These are phyloP conservation scores for Hetaerina titia DNA, from an alignment of 2,888 invertebrate species.

Conservation along the genomic window DNA sequence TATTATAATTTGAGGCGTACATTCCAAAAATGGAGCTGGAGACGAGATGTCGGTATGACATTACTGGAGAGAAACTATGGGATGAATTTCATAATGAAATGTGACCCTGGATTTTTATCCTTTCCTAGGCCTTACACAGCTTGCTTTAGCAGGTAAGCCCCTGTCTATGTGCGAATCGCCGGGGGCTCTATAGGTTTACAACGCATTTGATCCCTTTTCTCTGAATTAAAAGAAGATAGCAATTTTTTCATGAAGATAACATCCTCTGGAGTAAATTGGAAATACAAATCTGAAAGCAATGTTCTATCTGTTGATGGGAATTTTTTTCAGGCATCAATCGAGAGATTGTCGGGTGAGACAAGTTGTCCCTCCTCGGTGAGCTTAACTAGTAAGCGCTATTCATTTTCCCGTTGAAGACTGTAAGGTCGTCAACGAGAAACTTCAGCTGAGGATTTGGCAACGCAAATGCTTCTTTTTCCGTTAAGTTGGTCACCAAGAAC, in stretches of 20 bases:
- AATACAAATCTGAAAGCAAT: not conserved
- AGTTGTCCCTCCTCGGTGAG: not conserved
- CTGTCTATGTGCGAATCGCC: not conserved
- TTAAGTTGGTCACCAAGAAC: not conserved
- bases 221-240: not conserved
- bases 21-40: not conserved
- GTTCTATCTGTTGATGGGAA: not conserved
- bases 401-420: not conserved
- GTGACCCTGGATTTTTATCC: not conserved
- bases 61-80: not conserved
- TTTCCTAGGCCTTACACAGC: not conserved
- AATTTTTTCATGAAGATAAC: not conserved
- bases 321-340: not conserved
- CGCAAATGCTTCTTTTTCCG: not conserved
- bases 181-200: not conserved
- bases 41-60: not conserved
- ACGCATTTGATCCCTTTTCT: not conserved
- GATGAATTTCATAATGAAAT: not conserved
- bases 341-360: not conserved
- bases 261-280: not conserved
- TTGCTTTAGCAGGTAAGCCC: not conserved
- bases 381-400: not conserved
- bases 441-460: not conserved
- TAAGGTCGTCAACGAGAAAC: not conserved
- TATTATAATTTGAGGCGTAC: not conserved